Evolutionary conservation across 2,113 vertebrate species (phyloP).

Genomic region (Passer domesticus): DNA sequence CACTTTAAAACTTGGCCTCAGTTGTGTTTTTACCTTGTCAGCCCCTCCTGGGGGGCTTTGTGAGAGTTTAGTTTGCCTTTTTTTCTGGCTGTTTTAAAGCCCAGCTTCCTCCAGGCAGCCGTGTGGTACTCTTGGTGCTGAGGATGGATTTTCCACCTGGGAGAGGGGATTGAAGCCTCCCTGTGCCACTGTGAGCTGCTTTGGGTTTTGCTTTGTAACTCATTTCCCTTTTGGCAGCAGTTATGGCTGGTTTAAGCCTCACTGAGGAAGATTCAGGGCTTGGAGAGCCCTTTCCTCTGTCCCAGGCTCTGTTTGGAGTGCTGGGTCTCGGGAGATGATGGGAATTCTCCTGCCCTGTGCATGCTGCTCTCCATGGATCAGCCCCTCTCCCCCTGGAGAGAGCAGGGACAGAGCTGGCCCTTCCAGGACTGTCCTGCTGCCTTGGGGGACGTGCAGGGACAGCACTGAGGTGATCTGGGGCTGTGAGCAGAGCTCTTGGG

Average conservation of each 20-base stretch:
- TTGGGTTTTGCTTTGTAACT: conserved; percentile 8
- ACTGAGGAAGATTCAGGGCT: background rate
- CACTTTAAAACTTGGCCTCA: conserved; percentile 42
- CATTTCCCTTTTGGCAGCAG: conserved; percentile 32
- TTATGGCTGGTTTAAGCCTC: conserved; percentile 36
- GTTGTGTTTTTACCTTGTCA: conserved; percentile 14
- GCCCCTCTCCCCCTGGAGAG: background rate
- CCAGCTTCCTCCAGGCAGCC: background rate
- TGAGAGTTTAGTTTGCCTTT: conserved; percentile 6
- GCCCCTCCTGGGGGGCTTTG: background rate
- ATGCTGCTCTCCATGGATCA: background rate
- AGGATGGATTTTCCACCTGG: background rate
- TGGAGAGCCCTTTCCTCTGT: background rate
- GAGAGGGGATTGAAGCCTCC: background rate
- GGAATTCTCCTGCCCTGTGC: fast-evolving
- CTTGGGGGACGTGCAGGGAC: background rate
- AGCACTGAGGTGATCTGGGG: fast-evolving
- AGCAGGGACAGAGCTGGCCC: background rate
- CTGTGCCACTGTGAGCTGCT: fast-evolving
- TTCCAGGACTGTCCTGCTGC: background rate
- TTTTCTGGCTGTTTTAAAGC: conserved; percentile 30
- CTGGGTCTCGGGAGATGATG: background rate
- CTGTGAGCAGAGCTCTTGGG: background rate
- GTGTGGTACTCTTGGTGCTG: background rate
- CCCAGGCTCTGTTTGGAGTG: background rate